phyloP scores from a whole-genome alignment of 2,113 vertebrate genomes.

The Pelecanus crispus region DNA sequence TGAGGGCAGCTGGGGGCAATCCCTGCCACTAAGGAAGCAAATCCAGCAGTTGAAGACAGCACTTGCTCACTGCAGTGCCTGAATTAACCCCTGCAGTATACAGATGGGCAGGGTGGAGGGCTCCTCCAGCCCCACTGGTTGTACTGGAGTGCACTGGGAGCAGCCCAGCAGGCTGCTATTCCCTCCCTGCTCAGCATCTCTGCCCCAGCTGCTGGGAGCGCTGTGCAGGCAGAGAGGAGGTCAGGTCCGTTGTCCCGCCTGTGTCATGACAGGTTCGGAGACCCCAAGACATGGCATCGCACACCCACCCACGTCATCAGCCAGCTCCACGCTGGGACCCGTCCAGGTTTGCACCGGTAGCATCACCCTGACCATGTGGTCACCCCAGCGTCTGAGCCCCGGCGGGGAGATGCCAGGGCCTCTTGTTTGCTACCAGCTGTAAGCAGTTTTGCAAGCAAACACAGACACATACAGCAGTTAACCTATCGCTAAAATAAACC shows the following conservation, averaged over 20 bases:
- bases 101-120: not conserved
- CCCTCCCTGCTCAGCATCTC: not conserved
- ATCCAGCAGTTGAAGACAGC: not conserved
- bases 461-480: accelerated
- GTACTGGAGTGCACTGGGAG: not conserved
- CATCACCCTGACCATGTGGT: accelerated
- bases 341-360: accelerated
- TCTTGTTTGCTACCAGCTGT: not conserved
- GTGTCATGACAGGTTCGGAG: not conserved
- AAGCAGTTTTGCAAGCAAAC: not conserved
- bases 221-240: not conserved
- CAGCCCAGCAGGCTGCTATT: not conserved
- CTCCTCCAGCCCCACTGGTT: not conserved
- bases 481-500: not conserved
- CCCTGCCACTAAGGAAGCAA: not conserved
- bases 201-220: accelerated
- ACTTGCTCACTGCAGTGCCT: not conserved
- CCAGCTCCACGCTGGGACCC: accelerated
- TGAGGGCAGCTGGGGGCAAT: not conserved
- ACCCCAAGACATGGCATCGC: accelerated
- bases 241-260: not conserved
- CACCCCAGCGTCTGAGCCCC: accelerated
- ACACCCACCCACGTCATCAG: accelerated
- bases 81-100: not conserved
- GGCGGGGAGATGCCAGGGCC: not conserved